phyloP scores from a whole-genome alignment of 2,888 invertebrate species.

The Drosophila ustulata region DNA sequence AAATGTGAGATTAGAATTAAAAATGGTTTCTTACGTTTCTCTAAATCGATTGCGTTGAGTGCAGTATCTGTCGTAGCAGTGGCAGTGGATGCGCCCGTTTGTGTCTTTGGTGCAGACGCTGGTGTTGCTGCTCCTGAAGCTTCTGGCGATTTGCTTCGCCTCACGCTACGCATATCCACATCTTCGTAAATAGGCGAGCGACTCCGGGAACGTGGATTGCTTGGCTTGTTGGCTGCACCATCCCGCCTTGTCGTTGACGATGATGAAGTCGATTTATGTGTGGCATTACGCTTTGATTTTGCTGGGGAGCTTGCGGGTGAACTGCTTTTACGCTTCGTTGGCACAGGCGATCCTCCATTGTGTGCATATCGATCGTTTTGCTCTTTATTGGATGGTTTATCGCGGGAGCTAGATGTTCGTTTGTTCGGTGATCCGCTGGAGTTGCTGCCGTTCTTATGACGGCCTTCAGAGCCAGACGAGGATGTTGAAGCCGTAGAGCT shows the following conservation, averaged over 20 bases:
- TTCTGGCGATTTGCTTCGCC: constrained; percentile 64
- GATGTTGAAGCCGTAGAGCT: constrained; percentile 66
- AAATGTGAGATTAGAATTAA: constrained; percentile 75
- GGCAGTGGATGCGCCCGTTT: constrained; percentile 31
- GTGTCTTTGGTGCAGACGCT: constrained; percentile 5
- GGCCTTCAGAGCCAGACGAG: constrained; percentile 65
- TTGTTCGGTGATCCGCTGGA: constrained; percentile 53
- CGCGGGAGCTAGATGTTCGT: constrained; percentile 44
- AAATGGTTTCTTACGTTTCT: constrained; percentile 84
- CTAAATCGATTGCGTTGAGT: constrained; percentile 79
- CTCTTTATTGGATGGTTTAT: constrained; percentile 53
- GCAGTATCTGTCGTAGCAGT: constrained; percentile 46
- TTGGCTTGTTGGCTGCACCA: constrained; percentile 26
- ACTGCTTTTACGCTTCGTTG: constrained; percentile 77
- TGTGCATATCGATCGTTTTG: constrained; percentile 62
- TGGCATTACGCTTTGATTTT: constrained; percentile 73
- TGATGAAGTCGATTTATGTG: constrained; percentile 51
- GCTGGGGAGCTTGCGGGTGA: constrained; percentile 79
- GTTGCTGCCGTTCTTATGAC: constrained; percentile 60
- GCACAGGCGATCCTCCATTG: constrained; percentile 59
- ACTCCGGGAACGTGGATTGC: constrained; percentile 77
- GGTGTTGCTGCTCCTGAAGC: background rate
- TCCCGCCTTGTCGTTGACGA: constrained; percentile 26
- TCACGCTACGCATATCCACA: constrained; percentile 74
- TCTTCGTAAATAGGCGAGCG: constrained; percentile 80